A percentile compares a stretch with the other conserved stretches of the same genome.
Conservation (phyloP, 1,140 invertebrate genomes). For the Temnothorax nylanderi region DNA sequence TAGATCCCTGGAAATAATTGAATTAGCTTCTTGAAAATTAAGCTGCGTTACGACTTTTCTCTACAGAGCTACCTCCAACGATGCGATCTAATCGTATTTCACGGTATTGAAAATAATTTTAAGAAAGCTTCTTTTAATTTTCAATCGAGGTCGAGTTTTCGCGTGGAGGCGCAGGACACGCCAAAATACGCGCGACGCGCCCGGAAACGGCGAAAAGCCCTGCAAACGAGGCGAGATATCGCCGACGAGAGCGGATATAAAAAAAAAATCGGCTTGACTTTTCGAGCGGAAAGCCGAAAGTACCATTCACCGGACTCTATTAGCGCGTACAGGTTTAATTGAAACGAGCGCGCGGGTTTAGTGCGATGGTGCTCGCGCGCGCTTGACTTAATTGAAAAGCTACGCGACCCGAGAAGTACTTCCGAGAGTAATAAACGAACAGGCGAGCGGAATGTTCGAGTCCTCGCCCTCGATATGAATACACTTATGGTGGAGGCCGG, state of each 20-base stretch:
- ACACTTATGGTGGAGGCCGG: constrained; percentile 49
- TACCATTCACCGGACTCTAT: constrained; percentile 35
- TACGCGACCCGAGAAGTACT: constrained; percentile 30
- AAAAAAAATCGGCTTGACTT: constrained; percentile 43
- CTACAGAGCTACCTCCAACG: neutral
- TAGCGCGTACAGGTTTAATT: constrained; percentile 56
- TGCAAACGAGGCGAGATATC: constrained; percentile 18
- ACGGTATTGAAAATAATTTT: neutral
- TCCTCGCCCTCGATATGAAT: constrained; percentile 42
- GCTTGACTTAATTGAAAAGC: constrained; percentile 64
- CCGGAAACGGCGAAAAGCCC: neutral
- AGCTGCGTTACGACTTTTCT: neutral
- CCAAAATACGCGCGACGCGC: neutral
- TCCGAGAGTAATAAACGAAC: constrained; percentile 64
- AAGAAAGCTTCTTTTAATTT: neutral
- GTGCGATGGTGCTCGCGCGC: neutral
- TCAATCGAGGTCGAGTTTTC: neutral
- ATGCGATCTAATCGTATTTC: neutral
- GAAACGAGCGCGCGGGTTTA: constrained; percentile 58
- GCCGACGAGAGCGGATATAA: neutral
- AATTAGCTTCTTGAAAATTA: neutral
- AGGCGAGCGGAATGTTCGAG: constrained; percentile 15
- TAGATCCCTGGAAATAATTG: neutral
- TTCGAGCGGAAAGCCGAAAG: constrained; percentile 11
- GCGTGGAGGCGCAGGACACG: neutral